Evolutionary conservation across 2,888 invertebrate genomes (phyloP).

Genomic region (Xestia c-nigrum): DNA sequence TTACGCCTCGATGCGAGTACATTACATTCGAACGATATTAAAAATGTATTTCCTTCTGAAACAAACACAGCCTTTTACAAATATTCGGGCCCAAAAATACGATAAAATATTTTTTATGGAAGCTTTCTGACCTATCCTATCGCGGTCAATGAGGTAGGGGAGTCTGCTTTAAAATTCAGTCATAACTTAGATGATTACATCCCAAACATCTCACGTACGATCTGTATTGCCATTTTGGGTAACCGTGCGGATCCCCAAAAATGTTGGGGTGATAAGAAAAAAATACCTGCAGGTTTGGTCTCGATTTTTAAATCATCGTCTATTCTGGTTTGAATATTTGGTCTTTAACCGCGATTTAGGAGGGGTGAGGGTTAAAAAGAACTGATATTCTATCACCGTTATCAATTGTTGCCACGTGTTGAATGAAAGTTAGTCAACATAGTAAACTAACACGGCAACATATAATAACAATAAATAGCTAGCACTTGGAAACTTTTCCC

Average conservation of each 20-base stretch:
- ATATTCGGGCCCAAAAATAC: constrained; percentile 25
- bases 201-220: constrained; percentile 87
- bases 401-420: too few relatives aligned
- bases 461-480: too few relatives aligned
- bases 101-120: constrained; percentile 69
- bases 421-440: too few relatives aligned
- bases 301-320: constrained; percentile 29
- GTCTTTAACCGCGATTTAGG: neutral
- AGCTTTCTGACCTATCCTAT: constrained; percentile 70
- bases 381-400: too few relatives aligned
- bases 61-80: constrained; percentile 30
- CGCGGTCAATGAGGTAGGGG: constrained; percentile 70
- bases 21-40: constrained; percentile 30
- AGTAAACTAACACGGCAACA: too few relatives aligned
- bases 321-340: neutral
- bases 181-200: constrained; percentile 82
- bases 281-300: constrained; percentile 62
- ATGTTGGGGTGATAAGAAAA: constrained; percentile 80
- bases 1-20: neutral
- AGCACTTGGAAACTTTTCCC: too few relatives aligned
- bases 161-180: constrained; percentile 80
- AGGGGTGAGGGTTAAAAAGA: neutral
- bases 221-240: constrained; percentile 85
- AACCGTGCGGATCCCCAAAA: constrained; percentile 76
- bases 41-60: constrained; percentile 34